Conservation (phyloP, 2,888 invertebrate species). For the Drosophila lacicola region DNA sequence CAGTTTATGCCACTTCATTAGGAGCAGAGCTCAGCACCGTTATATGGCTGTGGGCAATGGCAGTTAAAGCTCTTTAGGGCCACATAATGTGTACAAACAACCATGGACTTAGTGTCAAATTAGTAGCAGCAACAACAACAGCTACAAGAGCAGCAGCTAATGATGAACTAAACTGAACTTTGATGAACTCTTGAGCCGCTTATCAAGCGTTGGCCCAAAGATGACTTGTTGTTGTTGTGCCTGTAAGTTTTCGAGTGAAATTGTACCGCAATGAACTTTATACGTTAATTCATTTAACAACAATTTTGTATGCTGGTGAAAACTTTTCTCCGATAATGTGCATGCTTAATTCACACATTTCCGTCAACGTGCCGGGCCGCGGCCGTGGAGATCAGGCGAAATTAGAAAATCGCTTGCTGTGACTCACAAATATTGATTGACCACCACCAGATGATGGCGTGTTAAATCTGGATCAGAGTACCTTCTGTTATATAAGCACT, state of each 20-base stretch:
- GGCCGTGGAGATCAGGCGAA: slow-evolving; percentile 33
- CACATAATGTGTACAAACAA: slow-evolving; percentile 26
- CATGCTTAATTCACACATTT: slow-evolving; percentile 70
- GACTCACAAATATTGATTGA: slow-evolving; percentile 27
- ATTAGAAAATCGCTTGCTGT: slow-evolving; percentile 59
- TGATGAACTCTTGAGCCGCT: slow-evolving; percentile 61
- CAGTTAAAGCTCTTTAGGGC: slow-evolving; percentile 29
- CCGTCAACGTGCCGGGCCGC: slow-evolving; percentile 65
- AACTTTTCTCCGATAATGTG: slow-evolving; percentile 35
- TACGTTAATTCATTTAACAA: slow-evolving; percentile 48
- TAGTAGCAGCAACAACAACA: slow-evolving; percentile 26
- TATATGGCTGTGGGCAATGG: slow-evolving; percentile 32
- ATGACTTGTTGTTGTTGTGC: slow-evolving; percentile 26
- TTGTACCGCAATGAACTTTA: slow-evolving; percentile 50
- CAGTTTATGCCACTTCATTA: slow-evolving; percentile 34
- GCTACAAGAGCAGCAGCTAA: slow-evolving; percentile 3
- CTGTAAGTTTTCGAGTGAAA: slow-evolving; percentile 33
- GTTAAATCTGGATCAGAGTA: slow-evolving; percentile 24
- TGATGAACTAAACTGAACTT: slow-evolving; percentile 42
- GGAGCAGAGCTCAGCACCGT: slow-evolving; percentile 42
- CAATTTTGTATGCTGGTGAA: slow-evolving; percentile 48
- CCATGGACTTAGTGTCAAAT: slow-evolving; percentile 46
- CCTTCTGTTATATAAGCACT: neutral
- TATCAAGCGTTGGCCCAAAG: slow-evolving; percentile 52
- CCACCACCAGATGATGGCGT: slow-evolving; percentile 12